Conservation (phyloP, 2,888 invertebrate genomes). For the Himalopsyche anomala region DNA sequence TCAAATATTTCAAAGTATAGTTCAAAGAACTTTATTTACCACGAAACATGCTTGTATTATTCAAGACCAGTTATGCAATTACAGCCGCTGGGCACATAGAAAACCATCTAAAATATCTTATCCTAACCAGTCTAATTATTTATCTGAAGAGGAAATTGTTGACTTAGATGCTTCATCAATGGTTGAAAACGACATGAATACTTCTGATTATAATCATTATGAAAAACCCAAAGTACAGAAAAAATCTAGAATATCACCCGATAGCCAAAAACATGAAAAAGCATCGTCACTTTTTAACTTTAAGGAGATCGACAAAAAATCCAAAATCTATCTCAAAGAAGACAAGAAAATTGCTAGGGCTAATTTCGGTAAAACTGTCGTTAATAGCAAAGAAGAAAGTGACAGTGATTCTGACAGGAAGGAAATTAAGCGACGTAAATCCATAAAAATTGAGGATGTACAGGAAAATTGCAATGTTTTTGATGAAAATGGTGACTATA, state of each 20-base stretch:
- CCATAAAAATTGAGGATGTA: background rate
- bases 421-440: background rate
- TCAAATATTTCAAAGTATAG: constrained; percentile 23
- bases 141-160: constrained; percentile 73
- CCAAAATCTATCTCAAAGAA: constrained; percentile 64
- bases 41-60: background rate
- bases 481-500: constrained; percentile 43
- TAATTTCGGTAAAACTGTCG: background rate
- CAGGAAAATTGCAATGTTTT: constrained; percentile 31
- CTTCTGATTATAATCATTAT: background rate
- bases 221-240: background rate
- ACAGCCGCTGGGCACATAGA: constrained; percentile 76
- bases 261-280: constrained; percentile 22
- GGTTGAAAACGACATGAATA: constrained; percentile 45
- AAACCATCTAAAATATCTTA: constrained; percentile 75
- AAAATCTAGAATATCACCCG: constrained; percentile 33
- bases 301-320: background rate
- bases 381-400: background rate
- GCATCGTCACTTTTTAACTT: background rate
- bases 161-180: constrained; percentile 67
- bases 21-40: background rate
- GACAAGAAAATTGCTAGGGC: constrained; percentile 68
- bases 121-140: constrained; percentile 71
- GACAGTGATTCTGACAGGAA: background rate
- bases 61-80: constrained; percentile 55